phyloP scores from a whole-genome alignment of 2,113 vertebrate genomes.

The Strigops habroptila region DNA sequence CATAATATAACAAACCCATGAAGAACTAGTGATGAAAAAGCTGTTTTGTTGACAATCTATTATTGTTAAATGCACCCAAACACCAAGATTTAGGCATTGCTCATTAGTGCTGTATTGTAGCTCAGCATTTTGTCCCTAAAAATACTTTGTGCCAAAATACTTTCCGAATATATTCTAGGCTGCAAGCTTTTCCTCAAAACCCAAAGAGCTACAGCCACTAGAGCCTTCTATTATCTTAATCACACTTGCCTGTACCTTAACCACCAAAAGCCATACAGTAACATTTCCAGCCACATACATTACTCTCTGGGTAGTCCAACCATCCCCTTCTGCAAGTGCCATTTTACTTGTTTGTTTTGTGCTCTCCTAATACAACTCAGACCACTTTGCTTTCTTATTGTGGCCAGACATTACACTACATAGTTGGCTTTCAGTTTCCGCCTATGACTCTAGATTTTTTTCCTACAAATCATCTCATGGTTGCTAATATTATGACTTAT shows the following conservation, averaged over 20 bases:
- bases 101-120: slow-evolving; percentile 43
- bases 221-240: neutral
- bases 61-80: slow-evolving; percentile 54
- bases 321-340: neutral
- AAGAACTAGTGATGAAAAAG: slow-evolving; percentile 44
- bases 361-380: neutral
- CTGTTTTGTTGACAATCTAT: slow-evolving; percentile 39
- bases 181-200: neutral
- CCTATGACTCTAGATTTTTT: neutral
- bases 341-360: neutral
- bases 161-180: neutral
- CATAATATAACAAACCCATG: slow-evolving; percentile 19
- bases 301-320: neutral
- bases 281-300: neutral
- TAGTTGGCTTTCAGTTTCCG: neutral
- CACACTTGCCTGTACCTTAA: neutral
- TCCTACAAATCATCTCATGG: neutral
- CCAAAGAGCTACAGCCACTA: neutral
- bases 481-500: neutral
- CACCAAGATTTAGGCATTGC: slow-evolving; percentile 26
- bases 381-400: neutral
- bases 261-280: fast-evolving
- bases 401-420: neutral
- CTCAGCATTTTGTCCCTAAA: slow-evolving; percentile 1
- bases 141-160: neutral